Percentiles rank a stretch among this genome's conserved stretches.
Evolutionary conservation across 2,113 vertebrate species (phyloP).

Genomic region (Protomyctophum bolini): DNA sequence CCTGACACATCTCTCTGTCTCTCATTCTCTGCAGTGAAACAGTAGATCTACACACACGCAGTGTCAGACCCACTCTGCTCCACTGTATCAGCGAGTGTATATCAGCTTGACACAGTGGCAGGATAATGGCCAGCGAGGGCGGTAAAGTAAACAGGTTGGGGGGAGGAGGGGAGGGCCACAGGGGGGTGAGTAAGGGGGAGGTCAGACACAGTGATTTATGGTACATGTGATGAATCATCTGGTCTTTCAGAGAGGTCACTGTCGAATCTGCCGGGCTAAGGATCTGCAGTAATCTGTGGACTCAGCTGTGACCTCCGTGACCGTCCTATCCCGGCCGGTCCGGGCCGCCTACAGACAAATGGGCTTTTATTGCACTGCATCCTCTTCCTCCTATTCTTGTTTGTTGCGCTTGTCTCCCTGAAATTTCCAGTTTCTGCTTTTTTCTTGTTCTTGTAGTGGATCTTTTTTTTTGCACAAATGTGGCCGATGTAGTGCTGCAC

Average conservation of each 20-base stretch:
- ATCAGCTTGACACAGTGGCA: conserved; percentile 48
- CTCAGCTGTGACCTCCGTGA: conserved; percentile 76
- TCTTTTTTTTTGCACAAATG: too few species aligned
- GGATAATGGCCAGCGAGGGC: conserved; percentile 63
- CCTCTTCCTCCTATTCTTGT: conserved; percentile 10
- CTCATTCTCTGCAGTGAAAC: neutral
- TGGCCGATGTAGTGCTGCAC: too few species aligned
- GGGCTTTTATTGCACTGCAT: conserved; percentile 34
- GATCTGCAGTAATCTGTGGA: conserved; percentile 69
- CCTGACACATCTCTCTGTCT: too few species aligned
- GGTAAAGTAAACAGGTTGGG: conserved; percentile 68
- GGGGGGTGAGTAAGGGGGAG: conserved; percentile 51
- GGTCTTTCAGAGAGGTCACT: conserved; percentile 64
- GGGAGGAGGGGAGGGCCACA: conserved; percentile 32
- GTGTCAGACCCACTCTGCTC: neutral
- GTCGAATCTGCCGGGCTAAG: conserved; percentile 50
- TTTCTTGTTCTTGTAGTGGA: neutral
- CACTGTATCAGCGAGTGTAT: conserved; percentile 30
- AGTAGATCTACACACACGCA: neutral
- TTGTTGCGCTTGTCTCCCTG: conserved; percentile 14
- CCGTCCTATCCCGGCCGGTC: conserved; percentile 50
- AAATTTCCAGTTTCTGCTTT: neutral
- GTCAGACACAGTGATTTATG: conserved; percentile 74
- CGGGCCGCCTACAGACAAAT: conserved; percentile 24
- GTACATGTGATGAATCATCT: conserved; percentile 72